Evolutionary conservation across 2,888 invertebrate species (phyloP).

Genomic region (Drosophila lacicola): DNA sequence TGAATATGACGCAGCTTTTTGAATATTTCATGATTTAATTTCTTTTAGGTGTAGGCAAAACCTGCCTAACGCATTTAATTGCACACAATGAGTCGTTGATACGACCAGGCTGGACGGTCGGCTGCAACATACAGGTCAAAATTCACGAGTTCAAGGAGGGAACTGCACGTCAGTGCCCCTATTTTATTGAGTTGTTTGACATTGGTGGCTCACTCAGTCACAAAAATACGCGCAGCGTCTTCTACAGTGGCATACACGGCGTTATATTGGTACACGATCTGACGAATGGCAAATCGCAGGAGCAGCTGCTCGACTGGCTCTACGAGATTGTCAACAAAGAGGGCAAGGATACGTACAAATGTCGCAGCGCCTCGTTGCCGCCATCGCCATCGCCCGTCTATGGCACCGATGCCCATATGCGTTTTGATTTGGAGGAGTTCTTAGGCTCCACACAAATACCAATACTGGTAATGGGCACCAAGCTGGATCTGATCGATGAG

Average conservation of each 20-base stretch:
- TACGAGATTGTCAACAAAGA: slow-evolving; percentile 94
- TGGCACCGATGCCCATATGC: slow-evolving; percentile 33
- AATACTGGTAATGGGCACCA: slow-evolving; percentile 97
- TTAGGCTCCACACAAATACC: slow-evolving; percentile 95
- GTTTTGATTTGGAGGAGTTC: slow-evolving; percentile 93
- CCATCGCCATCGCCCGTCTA: slow-evolving; percentile 37
- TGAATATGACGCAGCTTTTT: not conserved
- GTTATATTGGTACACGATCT: slow-evolving; percentile 98
- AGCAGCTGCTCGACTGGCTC: slow-evolving; percentile 96
- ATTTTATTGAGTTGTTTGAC: slow-evolving; percentile 98
- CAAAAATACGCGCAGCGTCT: slow-evolving; percentile 95
- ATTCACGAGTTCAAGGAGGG: slow-evolving; percentile 97
- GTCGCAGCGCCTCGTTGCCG: slow-evolving; percentile 37
- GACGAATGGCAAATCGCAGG: slow-evolving; percentile 97
- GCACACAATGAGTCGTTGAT: slow-evolving; percentile 93
- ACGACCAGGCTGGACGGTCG: slow-evolving; percentile 97
- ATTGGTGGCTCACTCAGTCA: slow-evolving; percentile 98
- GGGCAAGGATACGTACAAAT: slow-evolving; percentile 84
- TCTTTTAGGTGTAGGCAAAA: slow-evolving; percentile 96
- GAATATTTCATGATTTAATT: slow-evolving; percentile 51
- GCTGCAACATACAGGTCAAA: slow-evolving; percentile 97
- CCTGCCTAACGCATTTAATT: slow-evolving; percentile 96
- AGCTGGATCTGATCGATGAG: slow-evolving; percentile 93
- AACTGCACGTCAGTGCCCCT: slow-evolving; percentile 94
- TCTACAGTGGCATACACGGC: slow-evolving; percentile 97